Base-by-base conservation (phyloP, 2,888 invertebrate species). In the Rambutsinella grinnellia region DNA sequence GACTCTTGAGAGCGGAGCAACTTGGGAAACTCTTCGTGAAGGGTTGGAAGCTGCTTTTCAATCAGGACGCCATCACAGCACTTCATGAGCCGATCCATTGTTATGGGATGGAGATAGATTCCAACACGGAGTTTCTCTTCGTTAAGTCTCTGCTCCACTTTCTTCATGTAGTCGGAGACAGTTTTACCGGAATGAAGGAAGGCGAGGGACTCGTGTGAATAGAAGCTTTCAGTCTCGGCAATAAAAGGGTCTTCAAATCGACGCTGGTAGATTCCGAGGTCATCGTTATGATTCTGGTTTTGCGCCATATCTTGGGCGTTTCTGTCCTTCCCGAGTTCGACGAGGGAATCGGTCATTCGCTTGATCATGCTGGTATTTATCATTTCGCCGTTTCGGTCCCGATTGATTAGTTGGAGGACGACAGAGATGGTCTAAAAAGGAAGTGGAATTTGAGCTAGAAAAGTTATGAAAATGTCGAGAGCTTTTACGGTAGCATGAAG, bases 21-120 rank as follows among this genome's bases (percentile, higher is more conserved):
- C 44, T 21, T 63, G 6, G 76, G 76, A 51, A 79, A 79, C 21
- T 79, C 79, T 0, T 61, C 58, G 47, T 77, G 70, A 10, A 79
- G 28, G 3, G 57, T 28, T 5, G 65, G 21, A 0, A 79, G 26
- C 17, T 79, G 76, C 13, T 58, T 61, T 10, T 66, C 61, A 19
- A 79, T 74, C 3, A 79, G 67, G 28, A 79, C 79, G 26, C n/a
- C 21, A 53, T 79, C 76, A 47, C 72, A 72, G 3, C 49, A 61
- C 51, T 61, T 74, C 79, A 76, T 77, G 0, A 79, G 67, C 2
- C 62, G 21, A 0, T 68, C 72, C 36, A 77, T 58, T 6, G 79
- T 77, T 13, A 69, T 69, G 2, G 57, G 23, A 46, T 79, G 79
- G 1, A 79, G 63, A 44, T 79, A 79, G 3, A 65, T 2, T 0